Conservation (phyloP, 2,888 invertebrate species). For the Mythimna pallens region DNA sequence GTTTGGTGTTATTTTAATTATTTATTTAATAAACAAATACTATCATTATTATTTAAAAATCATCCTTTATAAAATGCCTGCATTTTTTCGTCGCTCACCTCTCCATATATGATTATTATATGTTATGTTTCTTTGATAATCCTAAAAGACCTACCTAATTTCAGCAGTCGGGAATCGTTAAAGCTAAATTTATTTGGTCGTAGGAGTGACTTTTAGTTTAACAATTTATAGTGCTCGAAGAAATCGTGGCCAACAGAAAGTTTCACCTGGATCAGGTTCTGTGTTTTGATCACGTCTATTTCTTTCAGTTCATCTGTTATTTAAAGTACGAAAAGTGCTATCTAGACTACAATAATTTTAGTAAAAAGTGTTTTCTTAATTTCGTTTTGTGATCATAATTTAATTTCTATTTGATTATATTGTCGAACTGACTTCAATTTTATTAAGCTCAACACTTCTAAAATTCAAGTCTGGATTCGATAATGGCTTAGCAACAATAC, state of each 20-base stretch:
- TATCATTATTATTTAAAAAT: no score
- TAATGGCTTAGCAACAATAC: neutral
- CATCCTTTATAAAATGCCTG: no score
- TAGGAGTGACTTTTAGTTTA: neutral
- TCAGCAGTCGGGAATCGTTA: constrained; percentile 7
- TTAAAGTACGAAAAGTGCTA: neutral
- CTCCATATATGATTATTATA: no score
- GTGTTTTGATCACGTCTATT: neutral
- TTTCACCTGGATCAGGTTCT: constrained; percentile 5
- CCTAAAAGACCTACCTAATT: constrained; percentile 20
- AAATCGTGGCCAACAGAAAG: neutral
- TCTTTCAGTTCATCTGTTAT: constrained; percentile 14
- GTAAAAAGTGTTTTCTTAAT: neutral
- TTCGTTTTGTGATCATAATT: neutral
- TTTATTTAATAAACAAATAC: no score
- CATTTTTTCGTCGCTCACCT: no score
- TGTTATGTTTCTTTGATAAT: neutral
- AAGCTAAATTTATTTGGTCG: constrained; percentile 28
- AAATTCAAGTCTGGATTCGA: no score
- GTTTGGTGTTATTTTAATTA: no score
- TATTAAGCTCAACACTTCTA: neutral
- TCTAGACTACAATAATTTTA: constrained; percentile 6
- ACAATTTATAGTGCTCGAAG: constrained; percentile 1
- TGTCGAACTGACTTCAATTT: neutral
- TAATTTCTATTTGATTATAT: neutral